Evolutionary conservation across 2,888 invertebrate genomes (phyloP).

Genomic region (Drosophila quasianomalipes): DNA sequence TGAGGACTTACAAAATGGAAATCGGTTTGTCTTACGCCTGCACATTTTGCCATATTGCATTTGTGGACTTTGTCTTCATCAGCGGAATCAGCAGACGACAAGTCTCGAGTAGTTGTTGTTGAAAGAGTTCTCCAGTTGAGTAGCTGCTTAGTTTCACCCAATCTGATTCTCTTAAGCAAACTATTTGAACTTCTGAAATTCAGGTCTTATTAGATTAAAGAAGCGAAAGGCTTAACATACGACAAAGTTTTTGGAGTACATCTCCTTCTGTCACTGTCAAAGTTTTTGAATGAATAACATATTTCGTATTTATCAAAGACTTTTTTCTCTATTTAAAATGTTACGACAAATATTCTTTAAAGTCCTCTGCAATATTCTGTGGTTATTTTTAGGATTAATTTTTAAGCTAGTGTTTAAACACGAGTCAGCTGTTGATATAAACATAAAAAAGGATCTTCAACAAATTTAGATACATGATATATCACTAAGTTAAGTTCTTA

Average conservation of each 20-base stretch:
- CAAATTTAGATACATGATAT: not conserved
- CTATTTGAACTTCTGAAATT: not conserved
- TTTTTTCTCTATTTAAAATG: not conserved
- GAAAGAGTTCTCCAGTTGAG: conserved; percentile 8
- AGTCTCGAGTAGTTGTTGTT: conserved; percentile 13
- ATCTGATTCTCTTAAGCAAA: not conserved
- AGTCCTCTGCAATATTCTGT: not conserved
- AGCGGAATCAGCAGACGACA: conserved; percentile 1
- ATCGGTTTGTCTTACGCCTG: conserved; percentile 76
- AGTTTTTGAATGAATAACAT: not conserved
- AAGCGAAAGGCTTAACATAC: not conserved
- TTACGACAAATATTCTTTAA: not conserved
- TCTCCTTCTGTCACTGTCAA: not conserved
- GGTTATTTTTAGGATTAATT: not conserved
- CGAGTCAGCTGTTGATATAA: not conserved
- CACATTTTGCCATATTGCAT: conserved; percentile 59
- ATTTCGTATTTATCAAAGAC: too few relatives aligned
- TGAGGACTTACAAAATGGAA: conserved; percentile 61
- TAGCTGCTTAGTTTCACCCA: not conserved
- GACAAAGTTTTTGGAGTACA: not conserved
- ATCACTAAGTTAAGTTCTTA: not conserved
- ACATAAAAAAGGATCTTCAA: not conserved
- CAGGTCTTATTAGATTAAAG: not conserved
- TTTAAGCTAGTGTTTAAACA: not conserved
- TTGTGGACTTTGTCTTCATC: conserved; percentile 35